Percentiles rank a stretch among this genome's conserved stretches.
Conservation (phyloP, 2,888 invertebrate species). For the Eupithecia subumbrata region DNA sequence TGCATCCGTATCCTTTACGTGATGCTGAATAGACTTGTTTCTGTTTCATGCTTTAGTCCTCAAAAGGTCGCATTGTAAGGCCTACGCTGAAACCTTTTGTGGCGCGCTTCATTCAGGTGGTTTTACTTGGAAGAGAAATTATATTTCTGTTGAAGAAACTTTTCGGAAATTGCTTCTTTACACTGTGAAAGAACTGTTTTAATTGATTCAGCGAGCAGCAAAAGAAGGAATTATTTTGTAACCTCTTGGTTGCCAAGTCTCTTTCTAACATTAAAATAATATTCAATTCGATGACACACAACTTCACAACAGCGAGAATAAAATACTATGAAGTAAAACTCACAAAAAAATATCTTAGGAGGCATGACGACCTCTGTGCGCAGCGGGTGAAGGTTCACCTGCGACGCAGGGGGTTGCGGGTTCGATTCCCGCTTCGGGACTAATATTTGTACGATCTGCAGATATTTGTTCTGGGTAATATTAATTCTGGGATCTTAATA, state of each 20-base stretch:
- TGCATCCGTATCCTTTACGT: slow-evolving; percentile 67
- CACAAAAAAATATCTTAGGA: not conserved
- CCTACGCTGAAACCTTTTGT: slow-evolving; percentile 41
- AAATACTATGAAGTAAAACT: not conserved
- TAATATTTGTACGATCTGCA: too few relatives aligned
- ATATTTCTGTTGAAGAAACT: slow-evolving; percentile 27
- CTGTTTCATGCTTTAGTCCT: slow-evolving; percentile 72
- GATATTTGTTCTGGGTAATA: too few relatives aligned
- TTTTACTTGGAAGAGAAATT: slow-evolving; percentile 33
- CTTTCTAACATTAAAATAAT: not conserved
- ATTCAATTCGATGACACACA: not conserved
- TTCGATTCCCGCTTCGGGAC: not conserved
- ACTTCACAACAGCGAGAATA: too few relatives aligned
- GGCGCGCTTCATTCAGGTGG: slow-evolving; percentile 38
- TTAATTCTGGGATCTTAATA: too few relatives aligned
- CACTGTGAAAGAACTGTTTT: not conserved
- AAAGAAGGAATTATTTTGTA: not conserved
- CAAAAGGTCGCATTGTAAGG: slow-evolving; percentile 60
- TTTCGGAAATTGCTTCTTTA: slow-evolving; percentile 11
- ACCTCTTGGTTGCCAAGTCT: not conserved
- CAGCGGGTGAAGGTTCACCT: too few relatives aligned
- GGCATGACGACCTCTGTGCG: too few relatives aligned
- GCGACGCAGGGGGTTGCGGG: too few relatives aligned
- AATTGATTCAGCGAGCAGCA: not conserved
- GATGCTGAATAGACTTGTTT: slow-evolving; percentile 72